Evolutionary conservation across 2,113 vertebrate species (phyloP).

Genomic region (Peromyscus polionotus): DNA sequence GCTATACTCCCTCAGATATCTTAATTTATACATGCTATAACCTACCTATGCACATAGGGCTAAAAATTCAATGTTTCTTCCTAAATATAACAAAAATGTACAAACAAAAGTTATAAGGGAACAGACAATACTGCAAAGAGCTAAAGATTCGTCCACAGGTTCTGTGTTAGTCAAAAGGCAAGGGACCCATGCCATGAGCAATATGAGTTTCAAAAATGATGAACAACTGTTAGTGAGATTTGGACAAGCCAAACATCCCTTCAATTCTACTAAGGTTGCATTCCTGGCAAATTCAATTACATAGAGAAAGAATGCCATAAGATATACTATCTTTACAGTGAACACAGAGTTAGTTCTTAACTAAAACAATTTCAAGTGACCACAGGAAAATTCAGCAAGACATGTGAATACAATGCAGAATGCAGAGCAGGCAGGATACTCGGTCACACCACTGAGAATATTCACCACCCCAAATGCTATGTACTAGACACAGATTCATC

Average conservation of each 20-base stretch:
- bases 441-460: not conserved
- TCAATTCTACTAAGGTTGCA: not conserved
- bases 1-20: not conserved
- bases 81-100: not conserved
- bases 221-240: not conserved
- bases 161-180: not conserved
- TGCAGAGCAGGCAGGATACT: not conserved
- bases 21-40: not conserved
- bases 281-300: not conserved
- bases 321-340: not conserved
- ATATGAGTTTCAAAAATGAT: not conserved
- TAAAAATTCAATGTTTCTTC: not conserved
- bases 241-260: not conserved
- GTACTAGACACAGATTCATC: not conserved
- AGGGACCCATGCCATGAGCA: not conserved
- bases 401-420: not conserved
- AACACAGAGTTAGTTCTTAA: not conserved
- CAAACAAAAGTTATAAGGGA: not conserved
- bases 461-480: not conserved
- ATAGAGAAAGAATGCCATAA: not conserved
- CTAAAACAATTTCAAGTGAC: not conserved
- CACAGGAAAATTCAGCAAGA: not conserved
- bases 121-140: not conserved
- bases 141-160: not conserved
- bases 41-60: not conserved